Base-by-base conservation (phyloP, 2,888 invertebrate genomes). In the Chrysomela aeneicollis region DNA sequence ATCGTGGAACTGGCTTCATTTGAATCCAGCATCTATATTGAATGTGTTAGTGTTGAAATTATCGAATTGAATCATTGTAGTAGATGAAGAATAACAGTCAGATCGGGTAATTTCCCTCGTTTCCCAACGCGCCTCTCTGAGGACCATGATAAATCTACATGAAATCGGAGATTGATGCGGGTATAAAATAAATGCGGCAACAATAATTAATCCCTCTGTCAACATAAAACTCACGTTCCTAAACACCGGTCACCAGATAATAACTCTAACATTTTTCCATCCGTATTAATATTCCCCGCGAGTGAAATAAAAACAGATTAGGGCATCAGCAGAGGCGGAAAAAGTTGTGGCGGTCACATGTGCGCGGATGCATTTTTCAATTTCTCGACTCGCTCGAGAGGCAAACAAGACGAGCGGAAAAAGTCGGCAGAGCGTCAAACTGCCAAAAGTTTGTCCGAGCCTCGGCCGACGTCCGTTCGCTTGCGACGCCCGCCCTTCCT, bases 301-400 rank as follows among this genome's bases (percentile, higher is more conserved):
- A 42, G 57, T 37, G 57, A 54, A 62, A 64, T 63, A 64, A 70
- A 69, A 71, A 65, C 64, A 69, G 58, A 66, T 67, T 65, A 69
- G 51, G 61, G 64, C 22, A 42, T 15, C 42, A n/a, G n/a, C n/a
- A n/a, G n/a, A n/a, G n/a, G n/a, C 49, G 50, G 59, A 67, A 70
- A 71, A 75, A 69, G 70, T 72, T 71, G 66, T 35, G 74, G 76
- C 58, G 75, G 75, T 70, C 76, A 71, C 76, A 77, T 76, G 73
- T 77, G 76, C 73, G 69, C 68, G 69, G 71, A 73, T 71, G 74
- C 73, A 76, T 75, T 77, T 77, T 76, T 77, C 74, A 77, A 76
- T 77, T 66, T 58, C 68, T 66, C 54, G 63, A 66, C 66, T 68
- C 64, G 64, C 63, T 64, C 66, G 72, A 76, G 78, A 80, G 79